phyloP scores from a whole-genome alignment of 2,113 vertebrate genomes.

The Henicopernis longicauda region DNA sequence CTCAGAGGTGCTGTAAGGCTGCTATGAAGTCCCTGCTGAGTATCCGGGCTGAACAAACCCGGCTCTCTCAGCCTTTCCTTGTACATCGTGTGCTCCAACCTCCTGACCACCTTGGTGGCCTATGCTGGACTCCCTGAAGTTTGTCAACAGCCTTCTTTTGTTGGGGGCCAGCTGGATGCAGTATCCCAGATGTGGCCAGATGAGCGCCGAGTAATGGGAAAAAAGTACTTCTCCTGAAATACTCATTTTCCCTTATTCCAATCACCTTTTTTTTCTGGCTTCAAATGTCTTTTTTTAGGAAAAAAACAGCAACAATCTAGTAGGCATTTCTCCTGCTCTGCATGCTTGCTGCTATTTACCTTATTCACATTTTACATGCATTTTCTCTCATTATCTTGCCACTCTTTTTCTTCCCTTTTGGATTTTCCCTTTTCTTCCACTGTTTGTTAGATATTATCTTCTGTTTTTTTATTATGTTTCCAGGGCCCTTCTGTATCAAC shows the following conservation, averaged over 20 bases:
- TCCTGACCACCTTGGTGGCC: not conserved
- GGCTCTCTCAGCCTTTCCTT: not conserved
- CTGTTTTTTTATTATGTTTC: not conserved
- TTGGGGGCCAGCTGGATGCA: not conserved
- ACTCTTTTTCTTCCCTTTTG: not conserved
- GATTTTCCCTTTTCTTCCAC: not conserved
- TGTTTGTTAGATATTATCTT: not conserved
- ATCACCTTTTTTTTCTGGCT: not conserved
- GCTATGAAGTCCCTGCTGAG: not conserved
- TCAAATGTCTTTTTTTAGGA: not conserved
- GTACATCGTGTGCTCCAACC: not conserved
- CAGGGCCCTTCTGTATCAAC: not conserved
- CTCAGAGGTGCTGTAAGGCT: not conserved
- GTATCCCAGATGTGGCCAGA: not conserved
- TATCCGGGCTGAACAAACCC: not conserved
- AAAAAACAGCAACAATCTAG: not conserved
- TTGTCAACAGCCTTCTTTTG: slow-evolving; percentile 28
- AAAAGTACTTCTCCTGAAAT: not conserved
- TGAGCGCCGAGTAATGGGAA: fast-evolving
- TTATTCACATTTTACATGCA: not conserved
- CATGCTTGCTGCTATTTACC: not conserved
- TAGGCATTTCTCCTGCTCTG: not conserved
- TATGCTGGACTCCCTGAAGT: not conserved
- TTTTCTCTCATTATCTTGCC: not conserved
- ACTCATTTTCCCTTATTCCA: not conserved